These are phyloP conservation scores for Hippocampus zosterae DNA, from an alignment of 2,113 vertebrate genomes.

Conservation along the genomic window DNA sequence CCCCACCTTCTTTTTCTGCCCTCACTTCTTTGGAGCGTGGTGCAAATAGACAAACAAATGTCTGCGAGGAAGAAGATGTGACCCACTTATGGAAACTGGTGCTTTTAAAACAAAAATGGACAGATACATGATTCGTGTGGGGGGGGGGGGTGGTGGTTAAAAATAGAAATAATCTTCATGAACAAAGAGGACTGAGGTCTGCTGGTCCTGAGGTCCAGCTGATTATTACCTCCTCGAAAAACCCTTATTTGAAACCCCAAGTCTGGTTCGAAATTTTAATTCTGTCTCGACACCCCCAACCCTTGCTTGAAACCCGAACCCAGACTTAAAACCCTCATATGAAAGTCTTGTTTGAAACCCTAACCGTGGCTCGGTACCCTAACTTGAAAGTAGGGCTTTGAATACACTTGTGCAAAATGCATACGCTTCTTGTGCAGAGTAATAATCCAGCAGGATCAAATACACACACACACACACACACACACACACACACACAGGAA, in stretches of 20 bases:
- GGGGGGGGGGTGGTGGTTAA: slow-evolving; percentile 1
- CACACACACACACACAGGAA: slow-evolving; percentile 12
- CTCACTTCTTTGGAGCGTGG: slow-evolving; percentile 17
- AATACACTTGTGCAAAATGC: no score
- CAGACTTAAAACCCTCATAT: no score
- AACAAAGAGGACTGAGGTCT: no score
- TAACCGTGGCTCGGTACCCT: no score
- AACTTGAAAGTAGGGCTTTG: no score
- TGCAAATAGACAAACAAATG: slow-evolving; percentile 35
- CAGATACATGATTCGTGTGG: slow-evolving; percentile 54
- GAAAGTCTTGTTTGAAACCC: no score
- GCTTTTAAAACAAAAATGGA: slow-evolving; percentile 47
- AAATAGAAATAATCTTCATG: no score
- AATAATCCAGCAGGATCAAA: no score
- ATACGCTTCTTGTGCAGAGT: no score
- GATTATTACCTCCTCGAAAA: not conserved
- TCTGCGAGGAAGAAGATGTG: slow-evolving; percentile 35
- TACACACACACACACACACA: slow-evolving; percentile 7
- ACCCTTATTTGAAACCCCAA: not conserved
- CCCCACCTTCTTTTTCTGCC: not conserved
- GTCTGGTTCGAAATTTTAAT: not conserved
- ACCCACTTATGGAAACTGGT: slow-evolving; percentile 49
- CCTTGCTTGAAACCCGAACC: no score
- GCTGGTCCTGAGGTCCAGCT: no score
- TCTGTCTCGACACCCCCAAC: not conserved